phyloP scores from a whole-genome alignment of 2,797 vertebrate genomes.

The Sciaenops ocellatus region DNA sequence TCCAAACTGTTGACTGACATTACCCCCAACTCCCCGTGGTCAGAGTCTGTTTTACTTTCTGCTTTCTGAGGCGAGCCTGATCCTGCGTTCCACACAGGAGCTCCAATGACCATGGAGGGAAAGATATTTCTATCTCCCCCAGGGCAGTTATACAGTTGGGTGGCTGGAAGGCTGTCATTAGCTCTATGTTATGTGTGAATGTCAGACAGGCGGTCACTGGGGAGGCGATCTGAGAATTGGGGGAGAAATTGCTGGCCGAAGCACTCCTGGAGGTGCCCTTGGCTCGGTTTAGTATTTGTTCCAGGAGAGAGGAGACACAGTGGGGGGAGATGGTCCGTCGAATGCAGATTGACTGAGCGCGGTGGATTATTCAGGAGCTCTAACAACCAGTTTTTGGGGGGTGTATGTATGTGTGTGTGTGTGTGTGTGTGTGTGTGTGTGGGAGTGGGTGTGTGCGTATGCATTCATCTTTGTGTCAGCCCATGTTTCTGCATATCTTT shows the following conservation, averaged over 20 bases:
- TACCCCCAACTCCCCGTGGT: slow-evolving; percentile 56
- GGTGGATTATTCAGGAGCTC: slow-evolving; percentile 61
- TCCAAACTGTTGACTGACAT: slow-evolving; percentile 64
- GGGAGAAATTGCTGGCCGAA: slow-evolving; percentile 78
- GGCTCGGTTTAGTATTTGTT: slow-evolving; percentile 81
- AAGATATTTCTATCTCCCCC: slow-evolving; percentile 59
- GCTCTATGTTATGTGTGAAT: slow-evolving; percentile 74
- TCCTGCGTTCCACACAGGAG: slow-evolving; percentile 57
- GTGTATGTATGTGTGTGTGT: background rate
- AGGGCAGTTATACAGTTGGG: slow-evolving; percentile 67
- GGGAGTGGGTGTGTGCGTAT: slow-evolving; percentile 10
- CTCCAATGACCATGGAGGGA: slow-evolving; percentile 52
- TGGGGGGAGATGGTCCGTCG: slow-evolving; percentile 41
- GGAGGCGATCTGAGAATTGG: slow-evolving; percentile 73
- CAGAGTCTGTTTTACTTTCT: slow-evolving; percentile 63
- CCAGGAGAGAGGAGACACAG: slow-evolving; percentile 77
- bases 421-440: slow-evolving; percentile 6
- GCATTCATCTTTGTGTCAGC: slow-evolving; percentile 28
- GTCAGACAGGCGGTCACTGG: slow-evolving; percentile 71
- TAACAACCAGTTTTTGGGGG: slow-evolving; percentile 45
- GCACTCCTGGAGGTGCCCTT: slow-evolving; percentile 87
- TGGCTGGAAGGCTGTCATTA: slow-evolving; percentile 74
- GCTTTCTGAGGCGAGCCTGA: slow-evolving; percentile 64
- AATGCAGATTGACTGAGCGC: slow-evolving; percentile 73
- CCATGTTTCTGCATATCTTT: slow-evolving; percentile 22